Conservation (phyloP, 2,113 vertebrate genomes). For the Pseudopodoces humilis region DNA sequence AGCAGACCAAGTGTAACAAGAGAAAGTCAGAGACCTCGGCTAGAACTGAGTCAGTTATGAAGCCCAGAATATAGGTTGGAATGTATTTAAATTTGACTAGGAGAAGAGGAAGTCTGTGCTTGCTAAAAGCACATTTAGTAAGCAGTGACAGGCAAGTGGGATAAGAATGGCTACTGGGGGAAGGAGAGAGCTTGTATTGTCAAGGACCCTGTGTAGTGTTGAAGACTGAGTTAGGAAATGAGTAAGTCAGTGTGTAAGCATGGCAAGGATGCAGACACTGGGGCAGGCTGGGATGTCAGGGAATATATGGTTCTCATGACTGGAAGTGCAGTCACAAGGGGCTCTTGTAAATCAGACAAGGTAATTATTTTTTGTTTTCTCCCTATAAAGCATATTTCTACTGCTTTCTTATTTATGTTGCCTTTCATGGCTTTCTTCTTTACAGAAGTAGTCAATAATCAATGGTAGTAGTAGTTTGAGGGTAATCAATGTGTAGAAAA, state of each 20-base stretch:
- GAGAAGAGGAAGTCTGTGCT: neutral
- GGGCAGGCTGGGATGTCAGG: neutral
- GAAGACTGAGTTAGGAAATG: neutral
- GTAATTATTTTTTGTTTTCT: neutral
- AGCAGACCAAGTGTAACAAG: neutral
- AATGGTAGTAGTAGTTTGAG: neutral
- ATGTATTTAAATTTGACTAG: neutral
- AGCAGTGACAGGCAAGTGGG: neutral
- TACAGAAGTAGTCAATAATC: neutral
- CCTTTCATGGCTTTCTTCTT: neutral
- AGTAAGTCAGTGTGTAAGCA: neutral
- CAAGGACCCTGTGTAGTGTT: neutral
- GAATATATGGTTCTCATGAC: neutral
- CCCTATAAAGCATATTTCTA: neutral
- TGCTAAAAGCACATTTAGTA: neutral
- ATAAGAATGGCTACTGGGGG: neutral
- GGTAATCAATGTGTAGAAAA: neutral
- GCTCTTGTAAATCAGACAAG: neutral
- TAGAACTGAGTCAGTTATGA: neutral
- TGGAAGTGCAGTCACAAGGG: neutral
- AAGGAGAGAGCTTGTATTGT: neutral
- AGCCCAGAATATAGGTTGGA: neutral
- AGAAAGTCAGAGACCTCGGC: neutral
- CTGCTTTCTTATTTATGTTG: neutral
- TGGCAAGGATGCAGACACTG: neutral